Percentiles rank a stretch among this genome's conserved stretches.
Conservation (phyloP, 2,888 invertebrate genomes). For the Galerucella pusilla region DNA sequence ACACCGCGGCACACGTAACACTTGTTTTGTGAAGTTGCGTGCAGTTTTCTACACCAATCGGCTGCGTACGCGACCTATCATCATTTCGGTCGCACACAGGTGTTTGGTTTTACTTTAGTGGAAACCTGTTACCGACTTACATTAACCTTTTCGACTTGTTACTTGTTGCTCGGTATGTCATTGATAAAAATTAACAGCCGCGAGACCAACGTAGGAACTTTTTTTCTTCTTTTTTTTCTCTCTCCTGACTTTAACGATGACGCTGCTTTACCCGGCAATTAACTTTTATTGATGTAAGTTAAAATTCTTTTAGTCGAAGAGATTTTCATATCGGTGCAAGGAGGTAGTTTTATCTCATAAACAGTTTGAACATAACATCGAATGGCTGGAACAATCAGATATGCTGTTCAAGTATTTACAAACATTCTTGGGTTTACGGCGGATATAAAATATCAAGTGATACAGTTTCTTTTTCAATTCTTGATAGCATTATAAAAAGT, state of each 20-base stretch:
- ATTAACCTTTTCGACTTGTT: constrained; percentile 36
- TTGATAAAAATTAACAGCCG: constrained; percentile 40
- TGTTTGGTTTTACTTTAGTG: constrained; percentile 32
- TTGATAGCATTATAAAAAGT: background rate
- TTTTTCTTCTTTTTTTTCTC: background rate
- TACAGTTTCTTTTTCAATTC: background rate
- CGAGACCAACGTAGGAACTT: constrained; percentile 14
- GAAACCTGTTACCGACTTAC: constrained; percentile 40
- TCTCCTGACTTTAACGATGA: constrained; percentile 25
- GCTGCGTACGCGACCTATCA: constrained; percentile 29
- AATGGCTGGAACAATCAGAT: background rate
- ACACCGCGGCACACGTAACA: background rate
- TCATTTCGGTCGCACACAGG: constrained; percentile 31
- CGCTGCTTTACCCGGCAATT: constrained; percentile 28
- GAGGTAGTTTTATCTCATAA: constrained; percentile 7
- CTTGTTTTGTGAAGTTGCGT: constrained; percentile 7
- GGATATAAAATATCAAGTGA: background rate
- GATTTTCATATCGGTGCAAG: constrained; percentile 15
- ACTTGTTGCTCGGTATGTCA: constrained; percentile 31
- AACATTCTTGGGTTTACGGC: background rate
- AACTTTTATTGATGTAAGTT: constrained; percentile 34
- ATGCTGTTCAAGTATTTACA: background rate
- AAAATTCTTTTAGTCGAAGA: constrained; percentile 19
- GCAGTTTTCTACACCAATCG: constrained; percentile 14
- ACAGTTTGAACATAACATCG: background rate